Evolutionary conservation across 2,888 invertebrate genomes (phyloP).

Genomic region (Cryptophagus acutangulus): DNA sequence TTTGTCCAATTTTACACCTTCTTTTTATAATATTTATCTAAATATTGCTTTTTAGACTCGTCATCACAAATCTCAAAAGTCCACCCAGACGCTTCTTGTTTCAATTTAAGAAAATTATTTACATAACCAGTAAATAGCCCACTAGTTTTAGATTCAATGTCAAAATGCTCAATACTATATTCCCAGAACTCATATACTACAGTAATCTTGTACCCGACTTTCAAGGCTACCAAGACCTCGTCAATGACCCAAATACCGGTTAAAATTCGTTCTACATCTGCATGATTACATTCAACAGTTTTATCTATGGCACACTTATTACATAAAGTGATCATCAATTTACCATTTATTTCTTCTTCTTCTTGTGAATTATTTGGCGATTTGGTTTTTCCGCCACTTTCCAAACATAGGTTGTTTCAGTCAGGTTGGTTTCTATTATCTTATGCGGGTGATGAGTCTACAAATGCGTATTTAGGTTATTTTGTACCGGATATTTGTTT

Average conservation of each 20-base stretch:
- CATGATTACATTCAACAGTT: slow-evolving; percentile 12
- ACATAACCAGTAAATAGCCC: slow-evolving; percentile 24
- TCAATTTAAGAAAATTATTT: slow-evolving; percentile 21
- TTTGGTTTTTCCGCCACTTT: too few relatives aligned
- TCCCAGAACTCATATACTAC: slow-evolving; percentile 24
- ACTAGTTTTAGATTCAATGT: slow-evolving; percentile 13
- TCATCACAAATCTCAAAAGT: slow-evolving; percentile 14
- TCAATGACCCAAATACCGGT: slow-evolving; percentile 14
- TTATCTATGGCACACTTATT: too few relatives aligned
- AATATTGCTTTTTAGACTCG: slow-evolving; percentile 17
- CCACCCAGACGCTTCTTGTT: slow-evolving; percentile 13
- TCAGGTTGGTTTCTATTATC: too few relatives aligned
- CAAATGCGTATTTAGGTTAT: too few relatives aligned
- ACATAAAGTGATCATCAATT: too few relatives aligned
- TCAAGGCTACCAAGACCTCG: slow-evolving; percentile 16
- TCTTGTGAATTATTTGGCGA: too few relatives aligned
- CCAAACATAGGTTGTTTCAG: too few relatives aligned
- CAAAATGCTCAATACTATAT: slow-evolving; percentile 10
- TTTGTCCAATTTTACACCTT: slow-evolving; percentile 26
- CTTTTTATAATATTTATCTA: slow-evolving; percentile 12
- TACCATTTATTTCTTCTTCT: too few relatives aligned
- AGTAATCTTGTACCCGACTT: slow-evolving; percentile 24
- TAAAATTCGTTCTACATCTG: slow-evolving; percentile 9
- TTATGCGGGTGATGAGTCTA: too few relatives aligned
- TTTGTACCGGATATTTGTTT: too few relatives aligned